Percentiles rank a stretch among this genome's conserved stretches.
phyloP scores from a whole-genome alignment of 2,113 vertebrate genomes.

The Brachypteracias leptosomus region DNA sequence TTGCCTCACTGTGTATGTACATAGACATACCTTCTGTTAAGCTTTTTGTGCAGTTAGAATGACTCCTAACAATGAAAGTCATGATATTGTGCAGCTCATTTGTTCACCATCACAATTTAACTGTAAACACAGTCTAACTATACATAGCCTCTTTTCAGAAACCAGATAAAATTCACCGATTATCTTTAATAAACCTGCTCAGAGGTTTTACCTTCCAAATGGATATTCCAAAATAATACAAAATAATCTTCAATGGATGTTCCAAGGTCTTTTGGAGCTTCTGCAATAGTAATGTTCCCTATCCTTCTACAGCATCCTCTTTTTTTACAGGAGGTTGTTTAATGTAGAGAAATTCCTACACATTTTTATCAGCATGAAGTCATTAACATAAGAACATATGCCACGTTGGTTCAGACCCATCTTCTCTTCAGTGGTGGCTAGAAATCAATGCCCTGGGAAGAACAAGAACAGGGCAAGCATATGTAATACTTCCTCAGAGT shows the following conservation, averaged over 20 bases:
- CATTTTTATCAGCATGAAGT: conserved; percentile 33
- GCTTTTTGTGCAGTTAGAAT: neutral
- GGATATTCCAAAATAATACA: neutral
- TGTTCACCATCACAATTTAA: neutral
- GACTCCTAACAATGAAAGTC: neutral
- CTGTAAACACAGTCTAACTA: neutral
- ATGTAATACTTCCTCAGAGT: conserved; percentile 47
- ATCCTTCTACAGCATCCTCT: neutral
- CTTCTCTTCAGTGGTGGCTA: conserved; percentile 49
- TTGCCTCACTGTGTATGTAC: neutral
- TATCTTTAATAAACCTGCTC: neutral
- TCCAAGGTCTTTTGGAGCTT: neutral
- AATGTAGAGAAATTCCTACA: conserved; percentile 39
- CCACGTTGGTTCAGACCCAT: conserved; percentile 37
- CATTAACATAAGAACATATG: conserved; percentile 60
- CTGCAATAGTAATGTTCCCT: neutral
- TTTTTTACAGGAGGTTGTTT: neutral
- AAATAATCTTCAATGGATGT: neutral
- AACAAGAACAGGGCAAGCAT: conserved; percentile 51
- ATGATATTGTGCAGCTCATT: neutral
- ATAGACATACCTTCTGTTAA: neutral
- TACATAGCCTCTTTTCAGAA: neutral
- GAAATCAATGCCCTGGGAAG: conserved; percentile 50
- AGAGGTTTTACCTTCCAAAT: neutral
- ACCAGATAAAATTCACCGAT: neutral